Evolutionary conservation across 2,888 invertebrate genomes (phyloP).

Genomic region (Amphiduros pacificus): DNA sequence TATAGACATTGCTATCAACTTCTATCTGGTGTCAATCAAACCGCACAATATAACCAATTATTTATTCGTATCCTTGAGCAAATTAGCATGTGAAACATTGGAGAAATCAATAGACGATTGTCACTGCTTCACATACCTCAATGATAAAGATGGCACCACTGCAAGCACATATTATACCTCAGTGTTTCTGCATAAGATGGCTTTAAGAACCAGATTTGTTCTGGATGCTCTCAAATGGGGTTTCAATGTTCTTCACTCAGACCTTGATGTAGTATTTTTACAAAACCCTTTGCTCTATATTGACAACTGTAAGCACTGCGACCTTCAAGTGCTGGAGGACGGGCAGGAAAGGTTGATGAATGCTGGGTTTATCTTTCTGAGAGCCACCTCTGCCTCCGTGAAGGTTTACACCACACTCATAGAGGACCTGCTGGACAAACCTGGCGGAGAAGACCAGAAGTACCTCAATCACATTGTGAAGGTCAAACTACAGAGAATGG

Average conservation of each 20-base stretch:
- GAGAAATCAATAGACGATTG: not conserved
- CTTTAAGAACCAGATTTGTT: not conserved
- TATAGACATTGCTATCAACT: not conserved
- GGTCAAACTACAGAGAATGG: not conserved
- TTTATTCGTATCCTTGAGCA: not conserved
- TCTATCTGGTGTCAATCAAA: not conserved
- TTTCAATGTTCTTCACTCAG: not conserved
- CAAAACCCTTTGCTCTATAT: not conserved
- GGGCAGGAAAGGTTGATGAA: not conserved
- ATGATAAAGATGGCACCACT: not conserved
- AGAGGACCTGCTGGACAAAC: not conserved
- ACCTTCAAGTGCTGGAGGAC: not conserved
- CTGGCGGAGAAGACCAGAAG: not conserved
- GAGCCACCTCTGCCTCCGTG: not conserved
- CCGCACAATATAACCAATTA: not conserved
- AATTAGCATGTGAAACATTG: not conserved
- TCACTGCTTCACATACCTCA: slow-evolving; percentile 1
- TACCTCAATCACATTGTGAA: not conserved
- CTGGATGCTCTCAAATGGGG: not conserved
- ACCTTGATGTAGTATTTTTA: not conserved
- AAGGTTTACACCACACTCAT: not conserved
- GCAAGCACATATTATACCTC: not conserved
- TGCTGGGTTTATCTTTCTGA: not conserved
- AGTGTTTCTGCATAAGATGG: not conserved
- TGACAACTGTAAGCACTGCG: not conserved